A percentile compares a stretch with the other conserved stretches of the same genome.
Evolutionary conservation across 2,797 vertebrate genomes (phyloP).

Genomic region (Cryptoprocta ferox): DNA sequence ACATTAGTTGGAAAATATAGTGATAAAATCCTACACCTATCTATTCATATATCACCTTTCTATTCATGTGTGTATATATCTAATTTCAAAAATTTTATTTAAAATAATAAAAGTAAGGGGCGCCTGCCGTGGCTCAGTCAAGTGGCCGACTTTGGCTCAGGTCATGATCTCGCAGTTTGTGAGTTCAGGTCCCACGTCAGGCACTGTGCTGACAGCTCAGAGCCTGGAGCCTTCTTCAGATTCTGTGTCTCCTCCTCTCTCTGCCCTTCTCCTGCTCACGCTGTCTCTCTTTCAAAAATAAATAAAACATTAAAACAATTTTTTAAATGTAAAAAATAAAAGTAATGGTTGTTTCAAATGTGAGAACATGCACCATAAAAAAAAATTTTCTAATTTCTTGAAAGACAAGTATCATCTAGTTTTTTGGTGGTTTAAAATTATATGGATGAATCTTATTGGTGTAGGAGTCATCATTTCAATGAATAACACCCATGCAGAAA

Average conservation of each 20-base stretch:
- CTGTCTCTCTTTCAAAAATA: too few relatives aligned
- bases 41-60: neutral
- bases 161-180: too few relatives aligned
- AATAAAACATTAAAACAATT: too few relatives aligned
- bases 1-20: slow-evolving; percentile 26
- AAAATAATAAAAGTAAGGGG: slow-evolving; percentile 31
- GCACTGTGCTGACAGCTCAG: too few relatives aligned
- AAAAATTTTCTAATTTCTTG: neutral
- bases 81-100: slow-evolving; percentile 29
- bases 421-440: slow-evolving; percentile 42
- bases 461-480: neutral
- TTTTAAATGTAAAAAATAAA: neutral
- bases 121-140: too few relatives aligned
- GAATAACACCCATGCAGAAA: slow-evolving; percentile 28
- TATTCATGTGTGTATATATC: neutral
- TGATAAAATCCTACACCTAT: neutral
- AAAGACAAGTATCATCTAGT: neutral
- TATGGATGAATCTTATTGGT: slow-evolving; percentile 10
- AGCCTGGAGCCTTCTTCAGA: too few relatives aligned
- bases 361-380: slow-evolving; percentile 28
- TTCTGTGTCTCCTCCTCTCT: too few relatives aligned
- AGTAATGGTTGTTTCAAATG: slow-evolving; percentile 43
- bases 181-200: too few relatives aligned
- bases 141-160: too few relatives aligned
- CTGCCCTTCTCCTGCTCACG: too few relatives aligned